Base-by-base conservation (phyloP, 1,140 invertebrate genomes). In the Gonioctena quinquepunctata region DNA sequence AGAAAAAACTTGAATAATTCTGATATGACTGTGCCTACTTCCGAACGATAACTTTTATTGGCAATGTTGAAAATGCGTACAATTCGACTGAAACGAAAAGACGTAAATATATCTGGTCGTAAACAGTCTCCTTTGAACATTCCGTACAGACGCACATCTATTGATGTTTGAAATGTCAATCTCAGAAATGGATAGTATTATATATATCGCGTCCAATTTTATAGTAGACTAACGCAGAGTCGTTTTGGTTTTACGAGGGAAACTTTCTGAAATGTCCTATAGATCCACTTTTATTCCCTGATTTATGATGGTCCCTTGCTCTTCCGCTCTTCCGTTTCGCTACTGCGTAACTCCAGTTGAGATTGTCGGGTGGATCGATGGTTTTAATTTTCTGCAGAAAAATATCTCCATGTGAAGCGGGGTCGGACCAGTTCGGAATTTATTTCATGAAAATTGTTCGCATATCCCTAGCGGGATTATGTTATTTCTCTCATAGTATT, bases 151-250 rank as follows among this genome's bases (percentile, higher is more conserved):
- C 33, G 33, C 33, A 42, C 33, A 42, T 42, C 11, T 72, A 75
- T 75, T 72, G 73, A 70, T 50, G 70, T 72, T 72, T 72, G 73
- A 72, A 75, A 75, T 70, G 73, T 72, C 73, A 75, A 75, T 75
- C 73, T 75, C 73, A 72, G 73, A 70, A 75, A 75, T 75, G 68
- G 73, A 59, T 57, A 62, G 70, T 48, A 48, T 62, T 19, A 27
- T 61, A 61, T 61, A 28, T 23, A 62, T 62, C 27, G 60, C 60
- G 23, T 42, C 18, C 60, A 25, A 62, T 18, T 62, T 62, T 33
- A 28, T 62, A 62, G 23, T 62, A 19, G 23, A 42, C 60, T 62
- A 42, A 62, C 60, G 18, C 26, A 19, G 7, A 25, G 60, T 62
- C 60, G 28, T 62, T 62, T 27, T 62, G 16, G 60, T 62, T 62